Conservation (phyloP, 2,797 vertebrate species). For the Acanthis flammea region DNA sequence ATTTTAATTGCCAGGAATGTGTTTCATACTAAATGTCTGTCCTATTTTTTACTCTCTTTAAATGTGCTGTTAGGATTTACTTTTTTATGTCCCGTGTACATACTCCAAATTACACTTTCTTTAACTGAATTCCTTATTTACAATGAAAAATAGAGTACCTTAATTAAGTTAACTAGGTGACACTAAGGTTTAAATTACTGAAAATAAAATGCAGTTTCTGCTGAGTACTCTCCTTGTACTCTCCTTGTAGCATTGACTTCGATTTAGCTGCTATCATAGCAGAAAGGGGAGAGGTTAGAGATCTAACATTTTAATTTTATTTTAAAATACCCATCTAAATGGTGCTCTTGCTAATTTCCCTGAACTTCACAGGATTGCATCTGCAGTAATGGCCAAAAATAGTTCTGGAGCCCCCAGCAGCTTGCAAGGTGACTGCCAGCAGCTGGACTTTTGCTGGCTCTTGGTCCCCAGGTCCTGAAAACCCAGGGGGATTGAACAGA, state of each 20-base stretch:
- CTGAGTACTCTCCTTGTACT: not conserved
- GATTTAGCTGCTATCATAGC: not conserved
- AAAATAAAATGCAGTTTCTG: not conserved
- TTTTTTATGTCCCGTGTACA: not conserved
- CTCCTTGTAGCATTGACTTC: not conserved
- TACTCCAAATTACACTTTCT: conserved; percentile 32
- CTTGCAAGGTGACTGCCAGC: not conserved
- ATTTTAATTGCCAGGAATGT: conserved; percentile 66
- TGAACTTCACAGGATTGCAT: not conserved
- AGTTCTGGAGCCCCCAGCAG: not conserved
- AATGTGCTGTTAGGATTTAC: not conserved
- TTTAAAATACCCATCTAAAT: not conserved
- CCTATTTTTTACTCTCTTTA: conserved; percentile 49
- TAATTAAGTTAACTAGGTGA: not conserved
- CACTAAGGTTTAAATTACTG: not conserved
- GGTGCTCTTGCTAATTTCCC: not conserved
- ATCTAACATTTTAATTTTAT: not conserved
- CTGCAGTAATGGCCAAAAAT: conserved; percentile 25
- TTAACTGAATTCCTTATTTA: conserved; percentile 45
- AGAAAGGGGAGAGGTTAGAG: not conserved
- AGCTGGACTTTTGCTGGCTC: not conserved
- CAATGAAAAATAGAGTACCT: conserved; percentile 13
- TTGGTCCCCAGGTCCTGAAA: not conserved
- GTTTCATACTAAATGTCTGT: conserved; percentile 46
- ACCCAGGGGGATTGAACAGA: not conserved